Base-by-base conservation (phyloP, 2,888 invertebrate genomes). In the Acleris emargana region DNA sequence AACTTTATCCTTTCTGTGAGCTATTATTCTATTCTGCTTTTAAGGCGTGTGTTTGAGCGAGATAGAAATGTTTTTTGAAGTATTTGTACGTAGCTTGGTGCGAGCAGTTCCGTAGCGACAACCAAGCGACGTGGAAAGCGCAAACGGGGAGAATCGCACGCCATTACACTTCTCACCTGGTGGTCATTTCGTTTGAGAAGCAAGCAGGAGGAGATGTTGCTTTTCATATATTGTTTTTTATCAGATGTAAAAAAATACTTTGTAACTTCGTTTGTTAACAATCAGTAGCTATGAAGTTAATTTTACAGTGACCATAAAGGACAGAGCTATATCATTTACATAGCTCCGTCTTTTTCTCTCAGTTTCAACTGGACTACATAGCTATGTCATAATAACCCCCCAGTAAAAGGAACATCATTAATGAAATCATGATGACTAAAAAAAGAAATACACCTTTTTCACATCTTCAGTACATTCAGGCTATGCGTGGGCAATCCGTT, bases 141-240 rank as follows among this genome's bases (percentile, higher is more conserved):
- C 84, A 87, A 88, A 87, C 76, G 82, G 81, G 77, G 81, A 83
- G 80, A 78, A 80, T 84, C 77, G 77, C 86, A 83, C 83, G 74
- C 83, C 89, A 91, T 91, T 90, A 84, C 87, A 85, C 83, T 76
- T 87, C 83, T 84, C 89, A 88, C 89, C 89, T 89, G 88, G 69
- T 76, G 78, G 73, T 72, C 70, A 70, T 70, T 76, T 68, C 72
- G 74, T 67, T 63, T 62, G 70, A 72, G 72, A 76, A 77, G 75
- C 72, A 72, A 73, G 73, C 71, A 71, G 50, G 49, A 62, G 52
- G 62, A 67, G 58, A 64, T 67, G 32, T 57, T 63, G 22, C 6
- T 45, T 50, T 62, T 62, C 13, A 47, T 17, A 32, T 9, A n/a
- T 17, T 25, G 7, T 18, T 49, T 20, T 49, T 51, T 25, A n/a